phyloP scores from a whole-genome alignment of 1,140 invertebrate species.

The Harpegnathos saltator region DNA sequence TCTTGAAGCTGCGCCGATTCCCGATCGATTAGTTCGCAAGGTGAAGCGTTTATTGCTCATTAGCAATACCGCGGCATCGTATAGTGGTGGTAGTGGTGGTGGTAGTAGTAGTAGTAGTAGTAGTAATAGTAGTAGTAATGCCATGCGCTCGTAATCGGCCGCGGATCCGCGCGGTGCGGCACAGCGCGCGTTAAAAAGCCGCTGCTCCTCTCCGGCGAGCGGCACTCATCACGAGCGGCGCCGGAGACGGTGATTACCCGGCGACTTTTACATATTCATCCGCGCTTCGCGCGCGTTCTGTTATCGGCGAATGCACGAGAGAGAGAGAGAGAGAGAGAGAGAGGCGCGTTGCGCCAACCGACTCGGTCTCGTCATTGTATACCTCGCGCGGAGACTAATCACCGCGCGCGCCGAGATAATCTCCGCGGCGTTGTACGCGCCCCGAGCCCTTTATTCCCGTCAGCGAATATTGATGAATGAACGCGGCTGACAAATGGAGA shows the following conservation, averaged over 20 bases:
- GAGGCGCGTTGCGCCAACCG: constrained; percentile 42
- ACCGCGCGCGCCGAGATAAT: constrained; percentile 53
- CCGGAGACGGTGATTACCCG: constrained; percentile 51
- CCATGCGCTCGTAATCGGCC: constrained; percentile 28
- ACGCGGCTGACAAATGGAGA: constrained; percentile 55
- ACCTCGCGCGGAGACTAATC: constrained; percentile 50
- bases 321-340: constrained; percentile 8
- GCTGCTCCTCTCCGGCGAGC: constrained; percentile 42
- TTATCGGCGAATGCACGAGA: constrained; percentile 52
- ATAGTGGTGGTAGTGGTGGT: too few species aligned
- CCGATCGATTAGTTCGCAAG: constrained; percentile 68
- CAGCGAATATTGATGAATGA: constrained; percentile 53
- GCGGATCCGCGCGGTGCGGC: too few species aligned
- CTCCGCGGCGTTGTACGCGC: constrained; percentile 18
- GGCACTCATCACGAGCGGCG: constrained; percentile 49
- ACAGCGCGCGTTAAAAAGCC: constrained; percentile 42
- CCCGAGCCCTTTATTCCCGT: constrained; percentile 41
- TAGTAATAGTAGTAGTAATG: too few species aligned
- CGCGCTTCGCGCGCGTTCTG: constrained; percentile 16
- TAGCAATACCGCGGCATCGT: constrained; percentile 25
- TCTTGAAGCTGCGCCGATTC: constrained; percentile 59
- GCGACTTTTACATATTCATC: background rate
- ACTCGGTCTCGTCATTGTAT: constrained; percentile 50
- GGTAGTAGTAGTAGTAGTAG: too few species aligned
- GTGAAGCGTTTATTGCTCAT: constrained; percentile 59